Evolutionary conservation across 2,888 invertebrate species (phyloP), one percentile per base, ranked within the genome.

Genomic region (Lasioglossum vierecki): DNA sequence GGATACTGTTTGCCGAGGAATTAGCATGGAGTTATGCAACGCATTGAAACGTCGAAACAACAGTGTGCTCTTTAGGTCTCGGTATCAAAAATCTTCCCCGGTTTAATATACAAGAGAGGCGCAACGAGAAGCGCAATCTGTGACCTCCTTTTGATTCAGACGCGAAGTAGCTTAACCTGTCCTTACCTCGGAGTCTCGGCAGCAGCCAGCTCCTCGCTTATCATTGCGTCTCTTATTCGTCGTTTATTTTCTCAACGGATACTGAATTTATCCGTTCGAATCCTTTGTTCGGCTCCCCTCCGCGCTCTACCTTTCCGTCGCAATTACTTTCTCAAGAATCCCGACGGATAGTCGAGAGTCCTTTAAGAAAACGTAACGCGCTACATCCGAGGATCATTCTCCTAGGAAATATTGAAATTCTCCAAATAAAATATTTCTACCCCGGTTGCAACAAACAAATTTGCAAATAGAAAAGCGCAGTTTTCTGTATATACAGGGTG

Each of bases 161-260:
- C 72, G 46, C 72, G 30, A 72, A 72, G 46, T 46, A 35, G 73
- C 46, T 73, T 73, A 73, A 73, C 30, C 30, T 73, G 35, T 73
- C 22, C 30, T 73, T 73, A 30, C 66, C 68, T 13, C 22, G 18
- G 35, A 73, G 30, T 5, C 73, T 22, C 49, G 49, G 8, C 60
- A 15, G 44, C 44, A 46, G 30, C 9, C 30, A 46, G 73, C 46
- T 46, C 46, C 18, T 46, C 30, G 22, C 30, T 72, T n/a, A 5
- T 49, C 46, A 30, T 35, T 5, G 46, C 35, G 4, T 0, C 73
- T 53, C n/a, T 22, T 22, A 39, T 22, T 41, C 22, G n/a, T 13
- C 41, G 70, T 41, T 41, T 70, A 70, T 41, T 70, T 41, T 39
- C 41, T 4, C 70, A 13, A 0, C 11, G 5, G 70, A 70, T 70